Base-by-base conservation (phyloP, 2,113 vertebrate genomes). In the Hepsetus odoe region DNA sequence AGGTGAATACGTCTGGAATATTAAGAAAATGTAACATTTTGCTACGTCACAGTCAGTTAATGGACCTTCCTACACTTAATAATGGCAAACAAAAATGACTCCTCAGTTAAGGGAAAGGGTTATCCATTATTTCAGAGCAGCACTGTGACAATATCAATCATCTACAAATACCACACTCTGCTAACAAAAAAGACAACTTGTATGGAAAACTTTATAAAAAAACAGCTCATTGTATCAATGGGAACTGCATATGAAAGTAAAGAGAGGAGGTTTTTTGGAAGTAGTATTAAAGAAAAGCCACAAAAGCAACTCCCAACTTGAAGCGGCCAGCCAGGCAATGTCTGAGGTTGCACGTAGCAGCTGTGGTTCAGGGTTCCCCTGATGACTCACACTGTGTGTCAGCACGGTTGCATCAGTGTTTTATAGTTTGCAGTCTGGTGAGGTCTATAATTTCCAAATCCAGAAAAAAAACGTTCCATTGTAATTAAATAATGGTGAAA, bases 271-370 rank as follows among this genome's bases (percentile, higher is more conserved):
- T 71, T 51, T 76, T 65, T 56, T 83, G 35, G 62, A 46, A 55
- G 32, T 69, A 55, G 32, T 69, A 38, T 59, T 26, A 51, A 4
- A 53, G 16, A 78, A 61, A 66, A 55, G 38, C 55, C 58, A 70
- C 44, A 67, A 58, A 14, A 24, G 66, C 65, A 74, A 83, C 67
- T 77, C 78, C 77, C 42, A 67, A 73, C 42, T 33, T 49, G 56
- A 55, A 30, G 33, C 44, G 65, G 32, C 46, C 33, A 38, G 49
- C 24, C 44, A 64, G 51, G 76, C 58, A 69, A 77, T 33, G 32
- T 49, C 46, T 61, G 66, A 49, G 30, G 8, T 10, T 35, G 26
- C 66, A 65, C 46, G 70, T 46, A 62, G 58, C 11, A 55, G 58
- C 58, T 65, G 68, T 42, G 32, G 16, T 74, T 73, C 74, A 67